Base-by-base conservation (phyloP, 2,113 vertebrate species). In the Cyanistes caeruleus region DNA sequence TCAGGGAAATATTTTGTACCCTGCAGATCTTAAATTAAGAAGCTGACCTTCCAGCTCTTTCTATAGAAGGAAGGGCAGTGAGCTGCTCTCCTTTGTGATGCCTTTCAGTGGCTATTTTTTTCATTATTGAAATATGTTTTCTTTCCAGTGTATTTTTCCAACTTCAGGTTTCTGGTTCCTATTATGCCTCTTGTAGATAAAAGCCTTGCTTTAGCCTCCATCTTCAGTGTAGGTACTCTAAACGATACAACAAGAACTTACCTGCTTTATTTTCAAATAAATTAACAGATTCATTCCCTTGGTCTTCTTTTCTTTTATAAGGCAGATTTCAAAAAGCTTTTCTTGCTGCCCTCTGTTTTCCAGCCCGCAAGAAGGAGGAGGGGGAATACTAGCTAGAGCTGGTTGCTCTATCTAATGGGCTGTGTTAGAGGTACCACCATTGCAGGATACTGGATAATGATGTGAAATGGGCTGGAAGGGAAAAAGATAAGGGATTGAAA, bases 1-100 rank as follows among this genome's bases (percentile, higher is more conserved):
- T 52, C 13, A n/a, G 30, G 27, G 43, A 75, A 74, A 86, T 60
- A 51, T 51, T 73, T 79, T 69, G 18, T 65, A 78, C n/a, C 43
- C 27, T 13, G 30, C 35, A 91, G 55, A 55, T 63, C n/a, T 70
- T 80, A 78, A 76, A 20, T 91, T 87, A 82, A 76, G 87, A 69
- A 93, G 11, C 28, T 85, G 89, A 83, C 63, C 59, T 97, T 87
- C 51, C 59, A 87, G 49, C 21, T 73, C 58, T 87, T 95, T 95
- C 77, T 93, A 18, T 77, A 48, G 82, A 48, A 93, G 84, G 90
- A 94, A 95, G 64, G 90, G 79, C 59, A 85, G 33, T 52, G 75
- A 73, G 35, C 67, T 89, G 68, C 87, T 33, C 39, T 69, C 46
- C 43, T 83, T 88, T 65, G 87, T 82, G 65, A 13, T 79, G 74